Evolutionary conservation across 2,888 invertebrate species (phyloP), one percentile per base, ranked within the genome.

Genomic region (Timema podura): DNA sequence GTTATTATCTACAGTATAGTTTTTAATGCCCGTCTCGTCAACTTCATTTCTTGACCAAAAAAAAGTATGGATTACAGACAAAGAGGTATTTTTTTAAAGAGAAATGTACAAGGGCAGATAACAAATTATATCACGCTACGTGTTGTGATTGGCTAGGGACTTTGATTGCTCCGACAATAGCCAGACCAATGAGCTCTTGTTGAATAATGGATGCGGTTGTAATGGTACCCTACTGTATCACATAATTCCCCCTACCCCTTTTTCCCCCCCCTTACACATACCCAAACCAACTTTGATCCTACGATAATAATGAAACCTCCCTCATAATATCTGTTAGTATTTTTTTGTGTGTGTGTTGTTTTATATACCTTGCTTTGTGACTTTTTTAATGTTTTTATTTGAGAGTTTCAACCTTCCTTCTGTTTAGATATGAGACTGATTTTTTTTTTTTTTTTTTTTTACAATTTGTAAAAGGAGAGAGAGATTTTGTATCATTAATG

Each of bases 161-260:
- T 65, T n/a, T 69, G 69, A 69, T 69, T 69, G 69, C 65, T 54
- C 54, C n/a, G 65, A 51, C 65, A 51, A 69, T 65, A 47, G 69
- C 49, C 54, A 64, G 65, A 65, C 69, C 69, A 69, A 69, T 69
- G 65, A 64, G 65, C 15, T 10, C 65, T 5, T 65, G 13, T 47
- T 69, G 54, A 65, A 65, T 69, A 69, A 69, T 69, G 69, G 54
- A 69, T 65, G 51, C 47, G 47, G 65, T 48, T 64, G 64, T 69
- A 69, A 69, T 65, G 65, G 69, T 69, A 65, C 51, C 68, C 68
- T 57, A 64, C 69, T 11, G 65, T 48, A 48, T 44, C n/a, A 64
- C 64, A 44, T 15, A n/a, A 45, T 64, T 45, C 16, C 61, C 49
- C 49, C 49, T 13, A 16, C 57, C 57, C 15, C 57, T 30, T 45